Evolutionary conservation across 1,140 invertebrate genomes (phyloP), one percentile per base, ranked within the genome.

Genomic region (Euschistus heros): DNA sequence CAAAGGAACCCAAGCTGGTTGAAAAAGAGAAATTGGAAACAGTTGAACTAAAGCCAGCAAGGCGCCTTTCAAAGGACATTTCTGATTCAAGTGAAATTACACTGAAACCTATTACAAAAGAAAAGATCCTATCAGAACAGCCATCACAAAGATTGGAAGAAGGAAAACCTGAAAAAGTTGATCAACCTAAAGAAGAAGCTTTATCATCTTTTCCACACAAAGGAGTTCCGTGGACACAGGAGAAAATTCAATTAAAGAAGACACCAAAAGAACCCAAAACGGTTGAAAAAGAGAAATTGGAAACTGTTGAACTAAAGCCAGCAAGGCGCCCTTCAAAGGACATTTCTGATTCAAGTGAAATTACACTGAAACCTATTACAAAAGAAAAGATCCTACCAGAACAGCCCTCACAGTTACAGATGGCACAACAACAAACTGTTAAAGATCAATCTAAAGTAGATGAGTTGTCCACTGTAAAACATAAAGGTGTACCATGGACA

Each of bases 281-380:
- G n/a, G 14, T 64, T 57, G 59, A 67, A 65, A 72, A 70, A 46
- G 69, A 72, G 52, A 67, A 70, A 70, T 62, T 71, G n/a, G 77
- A 80, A 71, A 71, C 73, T 68, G 73, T 80, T 37, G 67, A 74
- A 27, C 68, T 80, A 22, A 81, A 80, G 69, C 73, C 75, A 18
- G 65, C 26, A 13, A 27, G 50, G 20, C 30, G 18, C 24, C 13
- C 17, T 52, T 27, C 62, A 42, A 47, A 63, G 26, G 22, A 42
- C 22, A 62, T 50, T 24, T 8, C 30, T 4, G 59, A 27, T n/a
- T 20, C 15, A 47, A 13, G 18, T n/a, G 46, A 47, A 47, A 15
- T 47, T 2, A 47, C 46, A 5, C 14, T 47, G 46, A 47, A 47
- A n/a, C 46, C 46, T 47, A 13, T 30, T 8, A 30, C 30, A 30